phyloP scores from a whole-genome alignment of 2,797 vertebrate genomes.

The Tarsius wallacei region DNA sequence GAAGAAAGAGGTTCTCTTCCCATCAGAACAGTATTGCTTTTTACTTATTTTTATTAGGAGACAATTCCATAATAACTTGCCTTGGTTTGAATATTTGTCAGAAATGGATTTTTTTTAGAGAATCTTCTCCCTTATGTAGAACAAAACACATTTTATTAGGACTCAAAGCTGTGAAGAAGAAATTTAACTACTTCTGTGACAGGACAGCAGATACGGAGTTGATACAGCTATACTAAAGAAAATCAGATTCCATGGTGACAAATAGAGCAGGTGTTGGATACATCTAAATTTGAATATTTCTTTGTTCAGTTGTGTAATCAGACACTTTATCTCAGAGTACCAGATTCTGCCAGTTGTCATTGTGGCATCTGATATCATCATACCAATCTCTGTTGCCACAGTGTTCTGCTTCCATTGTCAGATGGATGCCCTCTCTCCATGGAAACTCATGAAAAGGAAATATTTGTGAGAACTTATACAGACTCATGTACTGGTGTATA shows the following conservation, averaged over 20 bases:
- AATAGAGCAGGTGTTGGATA: not conserved
- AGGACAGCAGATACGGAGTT: not conserved
- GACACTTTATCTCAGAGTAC: not conserved
- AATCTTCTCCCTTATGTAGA: not conserved
- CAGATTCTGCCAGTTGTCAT: not conserved
- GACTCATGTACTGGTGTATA: not conserved
- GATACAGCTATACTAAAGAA: not conserved
- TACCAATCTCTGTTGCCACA: not conserved
- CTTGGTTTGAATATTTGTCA: slow-evolving; percentile 6
- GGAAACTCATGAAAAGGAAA: not conserved
- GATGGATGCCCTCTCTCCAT: not conserved
- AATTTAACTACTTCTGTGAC: slow-evolving; percentile 11
- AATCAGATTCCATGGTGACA: not conserved
- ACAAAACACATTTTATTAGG: slow-evolving; percentile 49
- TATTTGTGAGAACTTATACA: not conserved
- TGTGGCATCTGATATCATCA: not conserved
- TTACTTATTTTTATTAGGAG: not conserved
- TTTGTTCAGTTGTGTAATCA: not conserved
- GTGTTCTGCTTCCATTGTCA: not conserved
- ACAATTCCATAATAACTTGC: not conserved
- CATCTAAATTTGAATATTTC: not conserved
- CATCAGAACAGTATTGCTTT: not conserved
- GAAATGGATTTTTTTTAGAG: not conserved
- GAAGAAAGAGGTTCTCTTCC: not conserved
- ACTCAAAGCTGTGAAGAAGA: slow-evolving; percentile 40